These are phyloP conservation scores for Botia kubotai DNA, from an alignment of 2,797 vertebrate species.

Conservation along the genomic window DNA sequence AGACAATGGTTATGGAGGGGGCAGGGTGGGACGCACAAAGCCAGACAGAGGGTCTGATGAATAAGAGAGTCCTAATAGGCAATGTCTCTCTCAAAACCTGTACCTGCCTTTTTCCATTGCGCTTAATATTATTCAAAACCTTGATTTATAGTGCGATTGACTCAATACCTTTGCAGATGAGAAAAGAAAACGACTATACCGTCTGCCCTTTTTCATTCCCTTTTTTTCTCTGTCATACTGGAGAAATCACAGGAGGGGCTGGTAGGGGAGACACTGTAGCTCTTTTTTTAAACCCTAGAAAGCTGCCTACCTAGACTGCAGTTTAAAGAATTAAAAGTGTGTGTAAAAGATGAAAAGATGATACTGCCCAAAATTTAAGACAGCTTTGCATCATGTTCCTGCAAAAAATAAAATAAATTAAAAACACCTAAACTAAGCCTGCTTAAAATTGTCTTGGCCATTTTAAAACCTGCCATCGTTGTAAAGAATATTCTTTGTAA, in stretches of 20 bases:
- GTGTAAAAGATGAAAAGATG: too few relatives aligned
- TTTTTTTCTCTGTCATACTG: background rate
- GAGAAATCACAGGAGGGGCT: constrained; percentile 9
- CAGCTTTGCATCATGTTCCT: too few relatives aligned
- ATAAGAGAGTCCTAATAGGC: constrained; percentile 28
- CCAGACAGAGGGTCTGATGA: constrained; percentile 36
- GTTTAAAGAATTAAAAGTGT: too few relatives aligned
- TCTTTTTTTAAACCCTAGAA: constrained; percentile 19
- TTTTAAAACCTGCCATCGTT: too few relatives aligned
- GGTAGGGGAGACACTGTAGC: background rate
- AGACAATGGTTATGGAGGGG: constrained; percentile 10
- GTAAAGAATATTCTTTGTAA: too few relatives aligned
- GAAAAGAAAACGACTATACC: constrained; percentile 46
- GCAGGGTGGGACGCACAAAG: constrained; percentile 6
- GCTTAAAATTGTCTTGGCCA: too few relatives aligned
- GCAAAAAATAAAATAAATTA: too few relatives aligned
- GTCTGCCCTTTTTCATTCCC: constrained; percentile 17
- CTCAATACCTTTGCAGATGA: constrained; percentile 36
- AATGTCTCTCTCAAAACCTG: constrained; percentile 25
- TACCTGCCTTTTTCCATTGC: constrained; percentile 1
- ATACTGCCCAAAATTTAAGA: too few relatives aligned
- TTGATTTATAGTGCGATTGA: constrained; percentile 32
- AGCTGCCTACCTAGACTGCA: background rate
- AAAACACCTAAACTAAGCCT: too few relatives aligned
- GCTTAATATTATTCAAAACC: constrained; percentile 28